Evolutionary conservation across 2,888 invertebrate genomes (phyloP).

Genomic region (Drosophila rellima): DNA sequence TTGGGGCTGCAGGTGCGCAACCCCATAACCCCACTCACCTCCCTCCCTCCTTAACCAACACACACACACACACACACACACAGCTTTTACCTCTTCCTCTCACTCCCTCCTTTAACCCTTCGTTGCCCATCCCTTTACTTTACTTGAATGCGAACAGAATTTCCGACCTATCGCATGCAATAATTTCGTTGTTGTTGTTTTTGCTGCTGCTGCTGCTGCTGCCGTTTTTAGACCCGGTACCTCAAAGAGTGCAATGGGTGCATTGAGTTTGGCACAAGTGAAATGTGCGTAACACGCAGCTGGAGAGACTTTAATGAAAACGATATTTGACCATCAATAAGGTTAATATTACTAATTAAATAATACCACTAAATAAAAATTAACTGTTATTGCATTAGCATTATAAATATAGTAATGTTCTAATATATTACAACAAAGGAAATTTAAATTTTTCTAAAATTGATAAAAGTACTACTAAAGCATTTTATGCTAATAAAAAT

Average conservation of each 20-base stretch:
- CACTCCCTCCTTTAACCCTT: background rate
- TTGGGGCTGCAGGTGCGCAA: conserved; percentile 56
- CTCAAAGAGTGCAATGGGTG: background rate
- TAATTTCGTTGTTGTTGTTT: conserved; percentile 68
- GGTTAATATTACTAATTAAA: too few relatives aligned
- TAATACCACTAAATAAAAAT: too few relatives aligned
- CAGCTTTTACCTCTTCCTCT: conserved; percentile 1
- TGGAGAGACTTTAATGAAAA: too few relatives aligned
- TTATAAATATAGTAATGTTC: too few relatives aligned
- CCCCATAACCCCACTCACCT: background rate
- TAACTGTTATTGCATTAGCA: too few relatives aligned
- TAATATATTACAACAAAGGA: too few relatives aligned
- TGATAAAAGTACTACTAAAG: too few relatives aligned
- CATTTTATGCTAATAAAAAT: too few relatives aligned
- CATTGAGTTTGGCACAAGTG: background rate
- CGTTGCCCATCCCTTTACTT: conserved; percentile 8
- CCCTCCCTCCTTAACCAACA: background rate
- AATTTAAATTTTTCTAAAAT: too few relatives aligned
- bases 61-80: conserved; percentile 1
- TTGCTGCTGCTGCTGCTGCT: conserved; percentile 39
- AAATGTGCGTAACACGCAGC: background rate
- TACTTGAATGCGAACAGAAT: conserved; percentile 74
- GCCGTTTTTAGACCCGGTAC: conserved; percentile 14
- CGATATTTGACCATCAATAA: too few relatives aligned
- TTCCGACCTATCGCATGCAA: conserved; percentile 80